Evolutionary conservation across 1,140 invertebrate genomes (phyloP).

Genomic region (Hyposmocoma kahamanoa): DNA sequence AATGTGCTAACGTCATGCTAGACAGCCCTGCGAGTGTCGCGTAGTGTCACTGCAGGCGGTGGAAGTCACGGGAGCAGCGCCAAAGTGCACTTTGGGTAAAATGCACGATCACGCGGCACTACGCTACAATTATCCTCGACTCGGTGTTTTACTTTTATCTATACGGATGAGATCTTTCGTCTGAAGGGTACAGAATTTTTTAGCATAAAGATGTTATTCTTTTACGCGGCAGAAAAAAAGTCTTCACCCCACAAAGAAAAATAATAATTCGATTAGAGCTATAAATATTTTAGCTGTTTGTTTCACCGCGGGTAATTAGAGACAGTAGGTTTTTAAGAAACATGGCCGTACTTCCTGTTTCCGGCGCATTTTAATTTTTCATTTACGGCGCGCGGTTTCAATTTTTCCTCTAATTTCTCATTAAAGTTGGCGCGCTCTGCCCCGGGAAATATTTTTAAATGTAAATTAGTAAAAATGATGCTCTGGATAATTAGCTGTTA

Average conservation of each 20-base stretch:
- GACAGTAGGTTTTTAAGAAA: constrained; percentile 43
- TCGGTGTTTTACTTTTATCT: no score
- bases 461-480: constrained; percentile 27
- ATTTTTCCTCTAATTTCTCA: constrained; percentile 63
- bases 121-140: no score
- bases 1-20: no score
- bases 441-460: constrained; percentile 34
- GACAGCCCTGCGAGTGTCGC: no score
- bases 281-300: constrained; percentile 37
- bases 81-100: no score
- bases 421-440: constrained; percentile 52
- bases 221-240: background rate
- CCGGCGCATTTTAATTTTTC: constrained; percentile 66
- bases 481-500: constrained; percentile 21
- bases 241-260: background rate
- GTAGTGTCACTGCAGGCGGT: no score
- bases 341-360: constrained; percentile 50
- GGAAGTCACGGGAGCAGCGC: no score
- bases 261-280: constrained; percentile 15
- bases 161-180: no score
- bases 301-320: constrained; percentile 56
- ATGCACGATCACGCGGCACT: no score
- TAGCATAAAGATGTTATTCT: no score
- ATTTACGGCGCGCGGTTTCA: constrained; percentile 53
- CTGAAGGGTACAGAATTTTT: no score